These are phyloP conservation scores for Notothenia coriiceps DNA, from an alignment of 2,113 vertebrate genomes.

Conservation along the genomic window DNA sequence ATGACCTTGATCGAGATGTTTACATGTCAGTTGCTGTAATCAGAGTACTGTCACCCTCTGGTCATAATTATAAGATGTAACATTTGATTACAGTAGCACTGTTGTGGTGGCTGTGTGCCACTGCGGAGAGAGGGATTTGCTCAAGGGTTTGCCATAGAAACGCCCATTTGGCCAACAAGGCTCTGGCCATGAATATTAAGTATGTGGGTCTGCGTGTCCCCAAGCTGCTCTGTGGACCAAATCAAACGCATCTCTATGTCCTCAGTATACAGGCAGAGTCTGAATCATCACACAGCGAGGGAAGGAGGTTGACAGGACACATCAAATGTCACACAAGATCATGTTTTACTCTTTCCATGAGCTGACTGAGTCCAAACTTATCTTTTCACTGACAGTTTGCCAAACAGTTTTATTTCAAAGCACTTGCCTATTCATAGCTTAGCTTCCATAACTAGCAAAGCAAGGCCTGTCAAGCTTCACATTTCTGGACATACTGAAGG, in stretches of 20 bases:
- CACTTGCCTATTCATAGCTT: neutral
- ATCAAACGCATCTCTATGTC: slow-evolving; percentile 55
- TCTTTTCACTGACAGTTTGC: neutral
- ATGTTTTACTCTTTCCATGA: slow-evolving; percentile 3
- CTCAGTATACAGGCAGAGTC: slow-evolving; percentile 23
- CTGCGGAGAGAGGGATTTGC: neutral
- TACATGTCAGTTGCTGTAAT: slow-evolving; percentile 37
- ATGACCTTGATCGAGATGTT: slow-evolving; percentile 35
- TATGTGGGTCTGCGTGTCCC: slow-evolving; percentile 37
- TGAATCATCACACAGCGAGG: slow-evolving; percentile 1
- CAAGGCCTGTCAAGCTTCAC: neutral
- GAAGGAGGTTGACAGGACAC: slow-evolving; percentile 11
- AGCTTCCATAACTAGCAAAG: neutral
- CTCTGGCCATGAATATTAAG: slow-evolving; percentile 66
- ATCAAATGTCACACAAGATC: slow-evolving; percentile 25
- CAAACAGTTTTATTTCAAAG: neutral
- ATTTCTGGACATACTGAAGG: neutral
- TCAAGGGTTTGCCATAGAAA: slow-evolving; percentile 32
- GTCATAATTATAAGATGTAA: neutral
- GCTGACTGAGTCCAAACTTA: neutral
- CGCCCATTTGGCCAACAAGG: slow-evolving; percentile 45
- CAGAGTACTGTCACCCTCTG: slow-evolving; percentile 7
- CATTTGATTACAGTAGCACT: slow-evolving; percentile 18
- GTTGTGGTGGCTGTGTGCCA: slow-evolving; percentile 4
- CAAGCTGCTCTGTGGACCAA: slow-evolving; percentile 58